These are phyloP conservation scores for Etheostoma nigrum DNA, from an alignment of 2,797 vertebrate genomes.

Conservation along the genomic window DNA sequence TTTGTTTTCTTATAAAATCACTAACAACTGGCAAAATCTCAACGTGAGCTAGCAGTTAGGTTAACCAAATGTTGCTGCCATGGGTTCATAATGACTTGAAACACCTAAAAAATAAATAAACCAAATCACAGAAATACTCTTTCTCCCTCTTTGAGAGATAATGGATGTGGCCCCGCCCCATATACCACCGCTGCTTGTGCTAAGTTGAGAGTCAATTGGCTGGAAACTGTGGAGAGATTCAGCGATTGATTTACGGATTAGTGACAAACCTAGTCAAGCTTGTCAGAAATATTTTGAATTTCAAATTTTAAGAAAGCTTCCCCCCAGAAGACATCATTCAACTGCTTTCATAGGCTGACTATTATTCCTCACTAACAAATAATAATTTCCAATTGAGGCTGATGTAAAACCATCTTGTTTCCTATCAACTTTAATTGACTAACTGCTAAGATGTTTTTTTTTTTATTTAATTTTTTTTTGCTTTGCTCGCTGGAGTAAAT, in stretches of 20 bases:
- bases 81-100: neutral
- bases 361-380: too few species aligned
- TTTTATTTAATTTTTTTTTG: conserved; percentile 66
- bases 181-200: too few species aligned
- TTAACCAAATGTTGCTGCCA: neutral
- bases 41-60: neutral
- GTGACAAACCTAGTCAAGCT: too few species aligned
- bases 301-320: neutral
- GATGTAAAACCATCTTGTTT: conserved; percentile 64
- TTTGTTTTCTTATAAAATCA: neutral
- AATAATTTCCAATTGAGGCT: conserved; percentile 42
- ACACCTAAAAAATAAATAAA: neutral
- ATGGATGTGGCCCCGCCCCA: too few species aligned
- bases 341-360: neutral
- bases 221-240: too few species aligned
- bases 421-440: conserved; percentile 66
- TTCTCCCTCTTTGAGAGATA: too few species aligned
- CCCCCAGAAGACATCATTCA: neutral
- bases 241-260: too few species aligned
- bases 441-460: conserved; percentile 70
- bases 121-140: too few species aligned
- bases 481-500: conserved; percentile 43
- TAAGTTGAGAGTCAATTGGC: too few species aligned
- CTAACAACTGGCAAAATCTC: neutral
- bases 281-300: too few species aligned